Evolutionary conservation across 1,140 invertebrate genomes (phyloP).

Genomic region (Listronotus bonariensis): DNA sequence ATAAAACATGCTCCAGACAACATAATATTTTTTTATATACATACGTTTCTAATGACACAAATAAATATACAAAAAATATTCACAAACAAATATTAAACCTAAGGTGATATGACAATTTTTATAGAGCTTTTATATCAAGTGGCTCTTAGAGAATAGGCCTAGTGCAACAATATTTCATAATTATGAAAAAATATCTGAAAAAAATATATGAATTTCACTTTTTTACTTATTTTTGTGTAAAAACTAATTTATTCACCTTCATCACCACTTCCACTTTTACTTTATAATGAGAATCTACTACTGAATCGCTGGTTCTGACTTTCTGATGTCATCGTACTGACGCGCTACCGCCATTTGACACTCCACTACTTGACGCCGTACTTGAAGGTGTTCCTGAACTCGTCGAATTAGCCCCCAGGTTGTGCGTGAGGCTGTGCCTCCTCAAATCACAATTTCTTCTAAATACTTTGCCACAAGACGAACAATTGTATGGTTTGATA

Average conservation of each 20-base stretch:
- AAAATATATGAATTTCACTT: no score
- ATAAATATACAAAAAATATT: no score
- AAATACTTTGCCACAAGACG: conserved; percentile 86
- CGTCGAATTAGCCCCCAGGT: conserved; percentile 65
- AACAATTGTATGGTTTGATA: conserved; percentile 92
- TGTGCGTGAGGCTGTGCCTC: conserved; percentile 82
- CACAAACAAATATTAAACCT: no score
- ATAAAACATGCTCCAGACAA: no score
- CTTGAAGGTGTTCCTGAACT: conserved; percentile 3
- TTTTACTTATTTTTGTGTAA: background rate
- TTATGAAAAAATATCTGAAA: no score
- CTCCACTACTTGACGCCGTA: conserved; percentile 5
- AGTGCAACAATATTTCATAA: no score
- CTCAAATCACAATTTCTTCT: conserved; percentile 83
- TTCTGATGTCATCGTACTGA: conserved; percentile 29
- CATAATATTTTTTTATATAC: no score
- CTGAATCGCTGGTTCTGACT: conserved; percentile 48
- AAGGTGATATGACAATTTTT: no score
- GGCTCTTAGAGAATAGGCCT: no score
- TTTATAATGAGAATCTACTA: conserved; percentile 51
- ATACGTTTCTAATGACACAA: no score
- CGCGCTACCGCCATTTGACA: background rate
- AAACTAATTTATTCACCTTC: conserved; percentile 21
- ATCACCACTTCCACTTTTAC: conserved; percentile 37
- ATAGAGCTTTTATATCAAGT: no score